Evolutionary conservation across 2,888 invertebrate genomes (phyloP).

Genomic region (Clistopyga incitator): DNA sequence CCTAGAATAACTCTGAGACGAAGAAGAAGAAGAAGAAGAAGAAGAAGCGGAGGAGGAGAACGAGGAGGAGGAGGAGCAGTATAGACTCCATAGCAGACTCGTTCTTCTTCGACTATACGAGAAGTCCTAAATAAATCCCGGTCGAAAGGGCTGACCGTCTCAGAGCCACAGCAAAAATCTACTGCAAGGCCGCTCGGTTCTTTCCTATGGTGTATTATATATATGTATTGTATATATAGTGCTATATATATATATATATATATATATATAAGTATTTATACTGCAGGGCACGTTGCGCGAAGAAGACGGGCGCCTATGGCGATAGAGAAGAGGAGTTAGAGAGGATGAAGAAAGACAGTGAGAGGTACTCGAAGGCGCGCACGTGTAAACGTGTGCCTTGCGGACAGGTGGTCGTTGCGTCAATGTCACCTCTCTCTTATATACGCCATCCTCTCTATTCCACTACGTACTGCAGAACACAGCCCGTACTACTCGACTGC

Average conservation of each 20-base stretch:
- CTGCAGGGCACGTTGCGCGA: constrained; percentile 12
- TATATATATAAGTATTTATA: constrained; percentile 6
- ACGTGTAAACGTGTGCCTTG: constrained; percentile 58
- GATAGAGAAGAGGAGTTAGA: constrained; percentile 25
- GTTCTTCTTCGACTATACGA: constrained; percentile 43
- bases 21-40: constrained; percentile 28
- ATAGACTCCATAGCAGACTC: constrained; percentile 32
- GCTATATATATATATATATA: constrained; percentile 30
- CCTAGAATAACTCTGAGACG: constrained; percentile 68
- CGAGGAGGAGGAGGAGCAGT: constrained; percentile 16
- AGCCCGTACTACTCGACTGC: background rate
- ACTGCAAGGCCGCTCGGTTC: constrained; percentile 75
- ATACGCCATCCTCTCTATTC: background rate
- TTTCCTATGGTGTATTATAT: constrained; percentile 63
- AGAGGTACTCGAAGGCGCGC: constrained; percentile 33
- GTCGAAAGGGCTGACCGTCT: constrained; percentile 72
- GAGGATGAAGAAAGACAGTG: constrained; percentile 25
- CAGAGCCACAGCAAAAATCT: constrained; percentile 61
- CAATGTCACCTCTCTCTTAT: constrained; percentile 61
- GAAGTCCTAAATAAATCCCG: constrained; percentile 75
- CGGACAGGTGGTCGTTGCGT: constrained; percentile 66
- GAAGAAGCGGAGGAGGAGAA: constrained; percentile 11
- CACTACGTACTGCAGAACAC: background rate
- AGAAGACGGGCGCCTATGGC: constrained; percentile 24
- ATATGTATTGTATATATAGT: constrained; percentile 21